Percentiles rank a stretch among this genome's conserved stretches.
phyloP scores from a whole-genome alignment of 2,888 invertebrate species.

The Dexiosoma caninum region DNA sequence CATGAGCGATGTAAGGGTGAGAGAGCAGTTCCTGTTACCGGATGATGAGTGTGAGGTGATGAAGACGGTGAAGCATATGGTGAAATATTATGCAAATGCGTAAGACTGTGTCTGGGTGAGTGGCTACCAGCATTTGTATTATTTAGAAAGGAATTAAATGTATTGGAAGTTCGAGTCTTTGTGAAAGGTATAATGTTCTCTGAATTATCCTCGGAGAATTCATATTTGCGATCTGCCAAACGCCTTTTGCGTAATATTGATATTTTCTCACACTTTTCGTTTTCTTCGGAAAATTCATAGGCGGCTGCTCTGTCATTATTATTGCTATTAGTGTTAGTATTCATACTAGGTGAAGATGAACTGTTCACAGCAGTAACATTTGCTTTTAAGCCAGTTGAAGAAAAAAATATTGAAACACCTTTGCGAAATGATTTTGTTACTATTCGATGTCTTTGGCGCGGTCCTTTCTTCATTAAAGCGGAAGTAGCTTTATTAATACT shows the following conservation, averaged over 20 bases:
- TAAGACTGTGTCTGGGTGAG: constrained; percentile 50
- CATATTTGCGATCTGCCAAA: constrained; percentile 93
- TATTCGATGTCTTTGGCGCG: constrained; percentile 71
- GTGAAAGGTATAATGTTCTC: constrained; percentile 81
- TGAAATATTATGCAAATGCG: constrained; percentile 74
- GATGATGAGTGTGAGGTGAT: constrained; percentile 71
- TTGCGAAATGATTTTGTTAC: constrained; percentile 76
- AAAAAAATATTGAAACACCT: constrained; percentile 68
- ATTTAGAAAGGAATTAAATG: constrained; percentile 64
- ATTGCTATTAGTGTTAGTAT: constrained; percentile 78
- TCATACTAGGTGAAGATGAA: constrained; percentile 31
- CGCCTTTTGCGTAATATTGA: constrained; percentile 90
- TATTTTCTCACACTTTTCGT: constrained; percentile 90
- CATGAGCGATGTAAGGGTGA: constrained; percentile 66
- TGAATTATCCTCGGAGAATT: constrained; percentile 89
- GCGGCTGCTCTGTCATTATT: constrained; percentile 80
- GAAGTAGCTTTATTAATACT: constrained; percentile 39
- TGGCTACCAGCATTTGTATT: constrained; percentile 37
- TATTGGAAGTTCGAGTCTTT: constrained; percentile 71
- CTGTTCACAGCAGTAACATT: constrained; percentile 37
- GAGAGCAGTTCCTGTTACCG: constrained; percentile 55
- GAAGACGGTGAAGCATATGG: constrained; percentile 78
- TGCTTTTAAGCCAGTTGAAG: constrained; percentile 67
- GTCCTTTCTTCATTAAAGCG: constrained; percentile 35
- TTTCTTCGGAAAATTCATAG: constrained; percentile 91